Percentiles rank a stretch among this genome's conserved stretches.
phyloP scores from a whole-genome alignment of 2,113 vertebrate genomes.

The Pituophis catenifer region DNA sequence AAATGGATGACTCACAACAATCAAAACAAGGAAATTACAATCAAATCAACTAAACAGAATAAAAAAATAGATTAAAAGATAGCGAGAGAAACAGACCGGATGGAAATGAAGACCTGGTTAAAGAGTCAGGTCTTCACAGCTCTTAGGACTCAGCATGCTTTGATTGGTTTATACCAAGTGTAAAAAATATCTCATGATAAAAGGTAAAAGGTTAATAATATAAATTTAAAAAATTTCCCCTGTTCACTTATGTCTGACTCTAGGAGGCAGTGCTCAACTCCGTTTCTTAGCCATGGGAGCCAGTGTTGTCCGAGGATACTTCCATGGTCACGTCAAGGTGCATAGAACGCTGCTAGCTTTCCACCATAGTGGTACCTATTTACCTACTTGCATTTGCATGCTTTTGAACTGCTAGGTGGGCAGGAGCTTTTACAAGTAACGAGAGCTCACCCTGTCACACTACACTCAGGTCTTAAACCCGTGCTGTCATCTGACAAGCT shows the following conservation, averaged over 20 bases:
- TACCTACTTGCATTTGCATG: neutral
- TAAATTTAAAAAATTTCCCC: neutral
- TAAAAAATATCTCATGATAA: neutral
- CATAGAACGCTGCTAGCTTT: neutral
- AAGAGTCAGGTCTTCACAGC: neutral
- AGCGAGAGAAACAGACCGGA: neutral
- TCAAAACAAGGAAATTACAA: neutral
- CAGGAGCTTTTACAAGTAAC: neutral
- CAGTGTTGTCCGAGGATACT: neutral
- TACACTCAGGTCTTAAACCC: neutral
- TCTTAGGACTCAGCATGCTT: neutral
- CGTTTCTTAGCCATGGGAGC: neutral
- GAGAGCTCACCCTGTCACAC: neutral
- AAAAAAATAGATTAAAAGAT: neutral
- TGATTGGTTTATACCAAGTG: neutral
- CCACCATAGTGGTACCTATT: neutral
- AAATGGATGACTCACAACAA: neutral
- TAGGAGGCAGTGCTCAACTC: neutral
- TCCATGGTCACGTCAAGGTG: neutral
- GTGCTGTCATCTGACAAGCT: neutral
- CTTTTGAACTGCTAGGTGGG: neutral
- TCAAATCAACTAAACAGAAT: neutral
- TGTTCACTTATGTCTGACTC: neutral
- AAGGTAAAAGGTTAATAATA: neutral
- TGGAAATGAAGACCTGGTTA: neutral